Percentiles rank a stretch among this genome's conserved stretches.
Evolutionary conservation across 1,140 invertebrate genomes (phyloP).

Genomic region (Pachyrhynchus sulphureomaculatus): DNA sequence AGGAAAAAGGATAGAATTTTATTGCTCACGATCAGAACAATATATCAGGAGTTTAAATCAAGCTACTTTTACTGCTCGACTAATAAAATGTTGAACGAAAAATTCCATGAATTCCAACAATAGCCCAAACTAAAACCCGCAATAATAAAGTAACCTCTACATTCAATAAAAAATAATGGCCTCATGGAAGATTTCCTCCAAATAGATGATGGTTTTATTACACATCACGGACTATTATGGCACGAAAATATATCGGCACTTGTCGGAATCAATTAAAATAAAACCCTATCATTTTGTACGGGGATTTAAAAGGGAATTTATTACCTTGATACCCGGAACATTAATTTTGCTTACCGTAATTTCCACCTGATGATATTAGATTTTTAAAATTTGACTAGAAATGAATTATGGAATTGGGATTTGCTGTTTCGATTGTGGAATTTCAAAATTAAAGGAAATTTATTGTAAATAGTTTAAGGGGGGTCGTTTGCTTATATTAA

Average conservation of each 20-base stretch:
- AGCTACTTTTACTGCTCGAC: no score
- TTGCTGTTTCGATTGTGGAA: no score
- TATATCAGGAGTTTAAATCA: no score
- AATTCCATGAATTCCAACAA: no score
- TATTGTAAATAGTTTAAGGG: no score
- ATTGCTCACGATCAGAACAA: no score
- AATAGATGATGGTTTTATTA: slow-evolving; percentile 18
- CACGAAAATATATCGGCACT: slow-evolving; percentile 21
- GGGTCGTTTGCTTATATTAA: no score
- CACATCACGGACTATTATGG: slow-evolving; percentile 12
- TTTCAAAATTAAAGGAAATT: no score
- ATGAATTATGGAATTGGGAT: no score
- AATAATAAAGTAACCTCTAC: slow-evolving; percentile 14
- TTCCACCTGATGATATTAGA: slow-evolving; percentile 15
- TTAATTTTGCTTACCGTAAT: slow-evolving; percentile 19
- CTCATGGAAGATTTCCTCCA: background rate
- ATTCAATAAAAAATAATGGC: slow-evolving; percentile 13
- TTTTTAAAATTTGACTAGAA: no score
- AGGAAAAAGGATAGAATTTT: no score
- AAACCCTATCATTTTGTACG: slow-evolving; percentile 20
- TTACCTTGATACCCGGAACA: slow-evolving; percentile 1
- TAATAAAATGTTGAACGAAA: no score
- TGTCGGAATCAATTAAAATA: slow-evolving; percentile 23
- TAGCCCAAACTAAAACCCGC: background rate
- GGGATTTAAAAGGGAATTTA: slow-evolving; percentile 11